Evolutionary conservation across 1,140 invertebrate species (phyloP), one percentile per base, ranked within the genome.

Genomic region (Eumaeus atala): DNA sequence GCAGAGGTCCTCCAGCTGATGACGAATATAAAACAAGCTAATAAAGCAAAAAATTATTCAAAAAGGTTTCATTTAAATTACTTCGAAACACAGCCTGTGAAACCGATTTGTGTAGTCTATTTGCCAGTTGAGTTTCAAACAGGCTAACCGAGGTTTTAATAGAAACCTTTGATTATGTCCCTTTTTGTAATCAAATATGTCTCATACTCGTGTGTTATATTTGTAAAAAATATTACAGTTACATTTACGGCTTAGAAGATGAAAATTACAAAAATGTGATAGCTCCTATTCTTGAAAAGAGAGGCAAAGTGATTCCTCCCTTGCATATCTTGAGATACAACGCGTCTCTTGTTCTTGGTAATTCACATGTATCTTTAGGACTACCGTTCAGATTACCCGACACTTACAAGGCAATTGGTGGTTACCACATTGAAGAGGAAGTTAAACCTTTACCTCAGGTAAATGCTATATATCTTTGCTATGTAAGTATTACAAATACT

Each of bases 391-490:
- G 49, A 34, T 36, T 61, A 10, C 64, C 64, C 2, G 51, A 55
- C 16, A 66, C 48, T n/a, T 55, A 59, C 11, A 52, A 58, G 5
- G 36, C 60, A n/a, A 62, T 66, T 37, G 64, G 64, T 11, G 64
- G 64, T 11, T 63, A 58, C 36, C 61, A 63, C 48, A 61, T 66
- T 6, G 35, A 61, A 40, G 9, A 38, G 17, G 34, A 48, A 9
- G 38, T 63, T 9, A 54, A 63, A 17, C 56, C 61, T 14, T 53
- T 66, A 16, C 56, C 61, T 5, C 6, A 63, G 52, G 64, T 66
- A 56, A 40, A 18, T 48, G 28, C n/a, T n/a, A n/a, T 37, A 5
- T 47, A 14, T 36, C 9, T 17, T 18, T 9, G 10, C 1, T 36
- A 9, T 34, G 36, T 48, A 12, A 49, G 6, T 28, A n/a, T n/a